Base-by-base conservation (phyloP, 2,888 invertebrate species). In the Lasioglossum marginatum region DNA sequence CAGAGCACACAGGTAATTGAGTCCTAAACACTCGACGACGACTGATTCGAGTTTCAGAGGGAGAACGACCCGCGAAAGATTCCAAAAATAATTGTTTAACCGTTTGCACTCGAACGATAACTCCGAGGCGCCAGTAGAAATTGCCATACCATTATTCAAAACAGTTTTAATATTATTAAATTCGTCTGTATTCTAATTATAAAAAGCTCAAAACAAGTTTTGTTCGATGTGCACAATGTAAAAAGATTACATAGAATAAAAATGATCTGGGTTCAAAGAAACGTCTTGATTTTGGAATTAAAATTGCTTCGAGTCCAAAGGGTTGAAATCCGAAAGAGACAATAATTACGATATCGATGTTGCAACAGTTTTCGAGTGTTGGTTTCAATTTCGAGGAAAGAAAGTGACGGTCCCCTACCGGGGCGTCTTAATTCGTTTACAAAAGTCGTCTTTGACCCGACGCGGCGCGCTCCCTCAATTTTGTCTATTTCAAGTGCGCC, bases 1-100 rank as follows among this genome's bases (percentile, higher is more conserved):
- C 75, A 79, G 68, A 74, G 19, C 66, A 12, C 2, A 48, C 10
- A 10, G 34, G 23, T 72, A 63, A 77, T 48, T 68, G 34, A 66
- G 27, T 10, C 14, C 43, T 27, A 31, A 31, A 31, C 63, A 31
- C 27, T 48, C 27, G 66, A 4, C 34, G 8, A 16, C 63, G 31
- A 34, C 16, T 8, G 34, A 66, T 63, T 31, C 27, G 16, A 63
- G 27, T 63, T 16, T 31, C 19, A 6, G 4, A 31, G 2, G 8
- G 19, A 34, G 27, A 66, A 66, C 6, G 63, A 16, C 0, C 31
- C 16, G 31, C 16, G 63, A 16, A 6, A 8, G 19, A 63, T 63
- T 63, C 31, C 31, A 31, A 43, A 43, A 14, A 43, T 43, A 43
- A 43, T 14, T 43, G 43, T 43, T 43, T 43, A 43, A 43, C 4